Evolutionary conservation across 2,888 invertebrate genomes (phyloP).

Genomic region (Ophion obscuratus): DNA sequence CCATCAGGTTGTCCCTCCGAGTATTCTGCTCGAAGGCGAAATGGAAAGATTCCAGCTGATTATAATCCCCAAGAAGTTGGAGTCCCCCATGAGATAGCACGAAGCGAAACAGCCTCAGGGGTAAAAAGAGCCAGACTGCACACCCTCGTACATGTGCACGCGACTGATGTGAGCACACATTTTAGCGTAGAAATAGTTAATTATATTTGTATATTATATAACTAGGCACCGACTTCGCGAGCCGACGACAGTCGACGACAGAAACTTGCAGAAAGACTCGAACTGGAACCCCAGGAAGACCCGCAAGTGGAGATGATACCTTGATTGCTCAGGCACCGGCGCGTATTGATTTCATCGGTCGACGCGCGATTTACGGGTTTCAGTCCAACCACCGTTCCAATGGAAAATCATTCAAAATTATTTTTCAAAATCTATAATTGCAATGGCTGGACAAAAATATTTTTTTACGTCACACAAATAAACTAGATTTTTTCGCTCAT

Average conservation of each 20-base stretch:
- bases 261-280: conserved; percentile 73
- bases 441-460: too few species aligned
- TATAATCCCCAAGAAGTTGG: conserved; percentile 40
- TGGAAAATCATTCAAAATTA: conserved; percentile 18
- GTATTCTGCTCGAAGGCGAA: neutral
- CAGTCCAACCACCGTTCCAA: conserved; percentile 68
- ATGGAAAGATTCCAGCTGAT: conserved; percentile 19
- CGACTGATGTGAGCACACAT: neutral
- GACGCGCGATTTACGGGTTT: conserved; percentile 82
- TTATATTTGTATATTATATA: neutral
- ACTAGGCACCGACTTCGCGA: neutral
- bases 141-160: neutral
- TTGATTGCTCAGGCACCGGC: conserved; percentile 82
- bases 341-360: conserved; percentile 83
- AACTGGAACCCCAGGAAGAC: conserved; percentile 80
- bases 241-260: conserved; percentile 23
- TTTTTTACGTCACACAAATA: too few species aligned
- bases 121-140: neutral
- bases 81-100: neutral
- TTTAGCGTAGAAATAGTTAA: neutral
- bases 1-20: conserved; percentile 10
- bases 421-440: neutral
- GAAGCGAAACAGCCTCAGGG: conserved; percentile 1
- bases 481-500: too few species aligned
- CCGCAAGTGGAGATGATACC: conserved; percentile 83